Conservation (phyloP, 1,140 invertebrate species). For the Harpegnathos saltator region DNA sequence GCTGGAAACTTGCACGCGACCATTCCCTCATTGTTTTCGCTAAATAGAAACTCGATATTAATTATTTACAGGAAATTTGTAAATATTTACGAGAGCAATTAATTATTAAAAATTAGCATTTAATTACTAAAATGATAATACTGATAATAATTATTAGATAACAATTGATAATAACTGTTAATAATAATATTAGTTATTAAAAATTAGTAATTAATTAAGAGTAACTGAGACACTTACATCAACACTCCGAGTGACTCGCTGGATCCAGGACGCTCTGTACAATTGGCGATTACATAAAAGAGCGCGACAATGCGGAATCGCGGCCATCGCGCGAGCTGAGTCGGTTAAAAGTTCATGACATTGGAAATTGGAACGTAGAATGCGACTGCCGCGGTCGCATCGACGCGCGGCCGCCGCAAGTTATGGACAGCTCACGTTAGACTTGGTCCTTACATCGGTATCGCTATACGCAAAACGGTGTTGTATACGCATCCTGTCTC, state of each 20-base stretch:
- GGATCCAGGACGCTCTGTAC: background rate
- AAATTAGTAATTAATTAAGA: too few relatives aligned
- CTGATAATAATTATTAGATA: too few relatives aligned
- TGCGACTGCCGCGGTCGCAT: background rate
- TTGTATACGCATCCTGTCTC: conserved; percentile 38
- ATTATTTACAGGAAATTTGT: too few relatives aligned
- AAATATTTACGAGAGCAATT: too few relatives aligned
- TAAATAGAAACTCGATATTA: background rate
- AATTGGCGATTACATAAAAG: conserved; percentile 15
- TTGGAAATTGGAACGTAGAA: conserved; percentile 45
- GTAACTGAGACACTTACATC: too few relatives aligned
- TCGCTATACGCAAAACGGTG: conserved; percentile 3
- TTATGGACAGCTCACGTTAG: background rate
- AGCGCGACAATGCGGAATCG: background rate
- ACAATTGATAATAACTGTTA: too few relatives aligned
- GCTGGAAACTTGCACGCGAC: too few relatives aligned
- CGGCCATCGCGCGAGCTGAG: conserved; percentile 1
- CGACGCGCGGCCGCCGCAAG: background rate
- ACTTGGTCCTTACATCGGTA: conserved; percentile 41
- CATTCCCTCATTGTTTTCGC: too few relatives aligned
- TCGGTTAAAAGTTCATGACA: conserved; percentile 39
- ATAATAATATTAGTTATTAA: too few relatives aligned
- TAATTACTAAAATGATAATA: too few relatives aligned
- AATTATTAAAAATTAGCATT: too few relatives aligned
- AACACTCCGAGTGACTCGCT: background rate